phyloP scores from a whole-genome alignment of 2,888 invertebrate species.

The Elegia similella region DNA sequence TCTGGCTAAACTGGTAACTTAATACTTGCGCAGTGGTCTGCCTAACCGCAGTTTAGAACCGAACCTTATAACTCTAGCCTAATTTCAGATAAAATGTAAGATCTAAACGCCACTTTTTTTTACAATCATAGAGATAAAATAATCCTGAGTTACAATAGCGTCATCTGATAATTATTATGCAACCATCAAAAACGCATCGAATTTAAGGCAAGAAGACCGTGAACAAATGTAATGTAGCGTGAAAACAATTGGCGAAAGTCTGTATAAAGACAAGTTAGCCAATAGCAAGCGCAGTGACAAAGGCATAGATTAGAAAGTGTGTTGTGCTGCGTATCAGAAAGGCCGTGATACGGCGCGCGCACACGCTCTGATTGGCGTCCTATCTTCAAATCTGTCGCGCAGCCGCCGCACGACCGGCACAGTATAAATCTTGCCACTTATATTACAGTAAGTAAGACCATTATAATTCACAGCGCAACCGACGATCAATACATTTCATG shows the following conservation, averaged over 20 bases:
- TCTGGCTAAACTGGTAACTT: slow-evolving; percentile 58
- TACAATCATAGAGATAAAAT: too few species aligned
- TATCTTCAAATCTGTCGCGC: slow-evolving; percentile 76
- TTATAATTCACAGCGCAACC: slow-evolving; percentile 22
- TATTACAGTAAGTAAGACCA: slow-evolving; percentile 24
- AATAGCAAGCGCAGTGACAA: slow-evolving; percentile 76
- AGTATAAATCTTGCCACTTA: slow-evolving; percentile 26
- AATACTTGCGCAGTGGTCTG: slow-evolving; percentile 52
- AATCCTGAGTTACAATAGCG: slow-evolving; percentile 20
- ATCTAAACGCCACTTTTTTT: not conserved
- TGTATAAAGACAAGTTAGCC: slow-evolving; percentile 67
- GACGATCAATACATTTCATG: slow-evolving; percentile 16
- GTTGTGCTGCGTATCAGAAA: slow-evolving; percentile 72
- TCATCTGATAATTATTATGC: slow-evolving; percentile 43
- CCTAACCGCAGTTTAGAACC: slow-evolving; percentile 65
- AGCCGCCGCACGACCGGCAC: slow-evolving; percentile 36
- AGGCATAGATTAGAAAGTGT: slow-evolving; percentile 80
- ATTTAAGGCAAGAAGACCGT: slow-evolving; percentile 57
- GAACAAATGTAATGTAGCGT: slow-evolving; percentile 71
- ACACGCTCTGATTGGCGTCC: slow-evolving; percentile 78
- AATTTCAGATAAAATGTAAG: slow-evolving; percentile 6
- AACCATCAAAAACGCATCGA: slow-evolving; percentile 51
- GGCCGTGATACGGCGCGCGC: slow-evolving; percentile 67
- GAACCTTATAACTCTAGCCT: slow-evolving; percentile 27
- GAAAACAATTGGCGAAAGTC: slow-evolving; percentile 81